phyloP scores from a whole-genome alignment of 2,797 vertebrate species.

The Borostomias antarcticus region DNA sequence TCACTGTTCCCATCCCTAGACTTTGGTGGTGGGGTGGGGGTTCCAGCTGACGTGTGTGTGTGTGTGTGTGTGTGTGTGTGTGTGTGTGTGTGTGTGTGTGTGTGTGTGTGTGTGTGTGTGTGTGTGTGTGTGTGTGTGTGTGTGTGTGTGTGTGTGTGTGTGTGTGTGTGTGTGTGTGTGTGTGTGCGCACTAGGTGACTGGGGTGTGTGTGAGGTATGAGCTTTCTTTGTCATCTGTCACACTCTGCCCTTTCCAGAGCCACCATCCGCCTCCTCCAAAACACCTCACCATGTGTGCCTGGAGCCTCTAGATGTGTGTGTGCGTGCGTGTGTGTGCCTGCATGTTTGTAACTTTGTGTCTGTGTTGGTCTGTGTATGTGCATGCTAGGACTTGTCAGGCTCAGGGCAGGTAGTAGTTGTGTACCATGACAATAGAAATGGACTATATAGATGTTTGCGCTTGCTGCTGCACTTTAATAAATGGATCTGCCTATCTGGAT shows the following conservation, averaged over 20 bases:
- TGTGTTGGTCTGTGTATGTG: constrained; percentile 20
- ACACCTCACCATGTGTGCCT: constrained; percentile 5
- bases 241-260: constrained; percentile 66
- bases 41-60: not conserved
- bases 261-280: constrained; percentile 26
- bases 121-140: not conserved
- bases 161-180: constrained; percentile 41
- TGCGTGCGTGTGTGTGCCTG: not conserved
- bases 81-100: too few species aligned
- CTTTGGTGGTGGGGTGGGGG: too few species aligned
- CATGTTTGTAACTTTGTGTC: constrained; percentile 24
- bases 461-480: too few species aligned
- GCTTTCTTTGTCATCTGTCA: constrained; percentile 68
- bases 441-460: too few species aligned
- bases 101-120: not conserved
- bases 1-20: too few species aligned
- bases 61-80: too few species aligned
- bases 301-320: constrained; percentile 1
- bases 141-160: constrained; percentile 50
- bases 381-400: not conserved
- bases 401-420: not conserved
- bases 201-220: constrained; percentile 41
- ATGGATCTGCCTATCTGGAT: too few species aligned
- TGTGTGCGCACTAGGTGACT: too few species aligned
- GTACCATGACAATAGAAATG: too few species aligned